Conservation (phyloP, 2,797 vertebrate species). For the Carcharodon carcharias region DNA sequence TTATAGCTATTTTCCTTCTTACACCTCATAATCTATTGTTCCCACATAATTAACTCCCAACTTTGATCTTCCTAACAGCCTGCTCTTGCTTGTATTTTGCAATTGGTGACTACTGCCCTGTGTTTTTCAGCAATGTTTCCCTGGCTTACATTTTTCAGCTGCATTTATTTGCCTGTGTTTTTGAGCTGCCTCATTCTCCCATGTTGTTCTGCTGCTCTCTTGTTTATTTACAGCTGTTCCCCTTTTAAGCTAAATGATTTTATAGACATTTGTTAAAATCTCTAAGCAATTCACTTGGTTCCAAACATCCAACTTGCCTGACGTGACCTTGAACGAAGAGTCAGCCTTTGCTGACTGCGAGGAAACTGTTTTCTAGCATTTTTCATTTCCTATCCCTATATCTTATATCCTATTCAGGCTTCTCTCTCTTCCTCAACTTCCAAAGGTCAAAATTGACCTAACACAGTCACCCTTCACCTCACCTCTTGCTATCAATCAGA, state of each 20-base stretch:
- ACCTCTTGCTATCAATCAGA: not conserved
- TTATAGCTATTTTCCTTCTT: not conserved
- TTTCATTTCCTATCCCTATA: not conserved
- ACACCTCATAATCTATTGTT: not conserved
- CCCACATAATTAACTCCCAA: not conserved
- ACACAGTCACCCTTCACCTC: not conserved
- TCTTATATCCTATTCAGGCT: not conserved
- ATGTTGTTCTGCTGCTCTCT: not conserved
- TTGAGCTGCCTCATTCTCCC: not conserved
- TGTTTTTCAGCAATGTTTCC: not conserved
- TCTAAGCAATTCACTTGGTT: not conserved
- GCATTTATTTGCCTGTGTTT: not conserved
- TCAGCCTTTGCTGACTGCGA: not conserved
- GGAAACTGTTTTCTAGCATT: not conserved
- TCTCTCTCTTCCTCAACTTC: not conserved
- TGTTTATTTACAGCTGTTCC: not conserved
- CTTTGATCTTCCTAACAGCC: too few relatives aligned
- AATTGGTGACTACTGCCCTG: not conserved
- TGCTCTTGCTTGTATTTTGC: too few relatives aligned
- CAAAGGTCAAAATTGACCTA: not conserved
- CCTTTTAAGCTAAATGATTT: not conserved
- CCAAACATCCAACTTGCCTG: not conserved
- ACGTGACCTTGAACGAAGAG: not conserved
- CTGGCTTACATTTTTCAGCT: not conserved
- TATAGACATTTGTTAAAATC: not conserved